Evolutionary conservation across 1,140 invertebrate genomes (phyloP).

Genomic region (Gryon sp.): DNA sequence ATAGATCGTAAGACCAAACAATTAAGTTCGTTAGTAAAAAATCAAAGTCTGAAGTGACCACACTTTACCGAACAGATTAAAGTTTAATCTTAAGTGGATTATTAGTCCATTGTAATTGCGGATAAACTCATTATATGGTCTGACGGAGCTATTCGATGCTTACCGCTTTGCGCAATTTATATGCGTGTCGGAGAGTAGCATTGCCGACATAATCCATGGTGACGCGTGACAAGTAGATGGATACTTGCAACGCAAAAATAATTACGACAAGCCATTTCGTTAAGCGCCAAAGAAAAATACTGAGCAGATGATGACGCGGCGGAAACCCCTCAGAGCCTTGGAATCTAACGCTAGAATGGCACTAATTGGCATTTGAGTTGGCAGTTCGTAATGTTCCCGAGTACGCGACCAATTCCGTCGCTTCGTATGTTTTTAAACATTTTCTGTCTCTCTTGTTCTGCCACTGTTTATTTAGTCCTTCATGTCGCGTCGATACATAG

Average conservation of each 20-base stretch:
- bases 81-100: constrained; percentile 16
- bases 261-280: constrained; percentile 68
- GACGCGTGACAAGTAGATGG: not conserved
- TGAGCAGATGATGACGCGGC: constrained; percentile 21
- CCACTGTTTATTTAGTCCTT: constrained; percentile 8
- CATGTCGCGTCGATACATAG: not conserved
- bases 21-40: too few relatives aligned
- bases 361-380: constrained; percentile 79
- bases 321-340: constrained; percentile 57
- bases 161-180: constrained; percentile 17
- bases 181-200: not conserved
- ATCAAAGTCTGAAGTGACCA: constrained; percentile 41
- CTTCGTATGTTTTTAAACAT: constrained; percentile 28
- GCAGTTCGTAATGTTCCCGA: constrained; percentile 74
- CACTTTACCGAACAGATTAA: constrained; percentile 34
- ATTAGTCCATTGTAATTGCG: constrained; percentile 5
- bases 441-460: constrained; percentile 13
- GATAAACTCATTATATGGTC: not conserved
- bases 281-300: constrained; percentile 60
- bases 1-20: too few relatives aligned
- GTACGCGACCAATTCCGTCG: constrained; percentile 29
- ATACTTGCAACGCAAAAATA: constrained; percentile 63
- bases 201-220: constrained; percentile 8
- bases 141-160: too few relatives aligned
- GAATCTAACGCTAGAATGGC: constrained; percentile 72